phyloP scores from a whole-genome alignment of 1,140 invertebrate species.

The Drosophila micromelanica region DNA sequence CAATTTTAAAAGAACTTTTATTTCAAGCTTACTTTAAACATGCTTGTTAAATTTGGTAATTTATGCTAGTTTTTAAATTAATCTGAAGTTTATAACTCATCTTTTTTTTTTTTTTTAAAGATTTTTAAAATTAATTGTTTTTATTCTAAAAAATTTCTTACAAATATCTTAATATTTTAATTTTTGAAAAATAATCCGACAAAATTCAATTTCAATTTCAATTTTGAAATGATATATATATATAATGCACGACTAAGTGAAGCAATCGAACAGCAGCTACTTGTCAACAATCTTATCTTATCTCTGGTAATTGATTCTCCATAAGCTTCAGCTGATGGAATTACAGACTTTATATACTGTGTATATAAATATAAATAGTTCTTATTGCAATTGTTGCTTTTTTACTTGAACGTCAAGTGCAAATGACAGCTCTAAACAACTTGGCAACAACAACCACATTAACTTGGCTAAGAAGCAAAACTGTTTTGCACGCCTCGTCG shows the following conservation, averaged over 20 bases:
- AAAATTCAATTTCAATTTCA: too few relatives aligned
- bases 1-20: too few relatives aligned
- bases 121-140: too few relatives aligned
- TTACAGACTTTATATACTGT: conserved; percentile 12
- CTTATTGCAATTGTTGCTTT: conserved; percentile 30
- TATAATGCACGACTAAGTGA: too few relatives aligned
- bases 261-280: not conserved
- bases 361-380: conserved; percentile 20
- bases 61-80: too few relatives aligned
- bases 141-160: too few relatives aligned
- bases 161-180: not conserved
- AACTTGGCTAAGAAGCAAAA: conserved; percentile 17
- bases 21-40: too few relatives aligned
- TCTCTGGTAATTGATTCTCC: conserved; percentile 41
- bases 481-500: conserved; percentile 53
- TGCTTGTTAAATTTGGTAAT: too few relatives aligned
- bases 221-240: too few relatives aligned
- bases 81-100: too few relatives aligned
- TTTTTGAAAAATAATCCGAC: not conserved
- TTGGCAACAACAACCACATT: conserved; percentile 24
- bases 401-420: conserved; percentile 73
- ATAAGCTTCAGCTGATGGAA: conserved; percentile 39
- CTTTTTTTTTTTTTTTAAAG: too few relatives aligned
- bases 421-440: conserved; percentile 62
- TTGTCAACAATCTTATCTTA: conserved; percentile 34